These are phyloP conservation scores for Clinocottus analis DNA, from an alignment of 2,113 vertebrate species.

Conservation along the genomic window DNA sequence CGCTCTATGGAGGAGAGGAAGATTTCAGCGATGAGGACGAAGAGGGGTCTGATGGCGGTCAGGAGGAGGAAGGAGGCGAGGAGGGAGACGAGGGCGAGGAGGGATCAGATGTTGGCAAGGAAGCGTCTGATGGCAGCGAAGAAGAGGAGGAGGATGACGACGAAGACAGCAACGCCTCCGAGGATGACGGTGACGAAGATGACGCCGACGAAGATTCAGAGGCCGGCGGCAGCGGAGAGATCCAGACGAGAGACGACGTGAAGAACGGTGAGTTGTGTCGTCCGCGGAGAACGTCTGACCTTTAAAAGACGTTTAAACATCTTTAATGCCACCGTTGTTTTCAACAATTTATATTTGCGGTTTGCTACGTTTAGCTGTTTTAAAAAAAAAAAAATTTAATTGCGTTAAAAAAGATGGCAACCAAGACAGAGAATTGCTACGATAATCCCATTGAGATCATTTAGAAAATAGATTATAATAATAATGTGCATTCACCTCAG, in stretches of 20 bases:
- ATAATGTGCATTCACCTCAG: no score
- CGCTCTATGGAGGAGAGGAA: background rate
- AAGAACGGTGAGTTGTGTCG: constrained; percentile 51
- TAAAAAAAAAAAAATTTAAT: no score
- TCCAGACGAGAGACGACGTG: constrained; percentile 53
- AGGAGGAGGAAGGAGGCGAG: background rate
- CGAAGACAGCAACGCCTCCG: background rate
- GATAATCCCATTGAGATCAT: no score
- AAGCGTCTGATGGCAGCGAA: background rate
- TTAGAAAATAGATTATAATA: no score
- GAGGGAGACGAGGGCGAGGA: background rate
- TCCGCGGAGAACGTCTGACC: no score
- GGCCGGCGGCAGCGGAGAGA: constrained; percentile 8
- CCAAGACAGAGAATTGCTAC: no score
- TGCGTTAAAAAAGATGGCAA: no score
- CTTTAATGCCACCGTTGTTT: no score
- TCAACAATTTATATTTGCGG: no score
- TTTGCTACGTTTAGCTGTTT: no score
- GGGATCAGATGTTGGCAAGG: background rate
- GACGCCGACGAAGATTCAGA: background rate
- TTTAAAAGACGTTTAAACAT: no score
- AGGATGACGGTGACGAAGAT: background rate
- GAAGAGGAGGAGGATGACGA: background rate
- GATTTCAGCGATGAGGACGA: background rate
- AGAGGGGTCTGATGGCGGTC: background rate